phyloP scores from a whole-genome alignment of 2,797 vertebrate species.

The Scarus forsteni region DNA sequence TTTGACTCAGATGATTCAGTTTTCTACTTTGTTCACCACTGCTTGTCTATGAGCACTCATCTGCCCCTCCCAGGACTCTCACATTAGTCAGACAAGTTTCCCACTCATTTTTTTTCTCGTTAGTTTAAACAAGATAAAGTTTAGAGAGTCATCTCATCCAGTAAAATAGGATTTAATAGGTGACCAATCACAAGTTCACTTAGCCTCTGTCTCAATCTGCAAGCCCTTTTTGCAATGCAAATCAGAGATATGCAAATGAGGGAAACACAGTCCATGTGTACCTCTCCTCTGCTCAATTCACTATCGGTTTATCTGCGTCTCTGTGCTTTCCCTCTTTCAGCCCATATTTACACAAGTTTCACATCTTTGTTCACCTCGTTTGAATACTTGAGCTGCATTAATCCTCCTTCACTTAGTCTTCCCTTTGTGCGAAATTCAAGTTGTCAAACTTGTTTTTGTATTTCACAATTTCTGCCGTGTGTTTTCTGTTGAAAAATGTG shows the following conservation, averaged over 20 bases:
- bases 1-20: too few relatives aligned
- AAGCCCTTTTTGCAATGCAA: slow-evolving; percentile 73
- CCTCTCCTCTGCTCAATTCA: slow-evolving; percentile 14
- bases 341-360: slow-evolving; percentile 16
- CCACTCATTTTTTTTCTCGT: too few relatives aligned
- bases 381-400: slow-evolving; percentile 5
- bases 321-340: slow-evolving; percentile 24
- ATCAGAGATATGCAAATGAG: slow-evolving; percentile 71
- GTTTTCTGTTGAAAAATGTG: neutral
- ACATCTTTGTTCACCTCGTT: slow-evolving; percentile 3
- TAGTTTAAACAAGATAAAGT: slow-evolving; percentile 30
- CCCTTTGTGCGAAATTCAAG: neutral
- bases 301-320: slow-evolving; percentile 3
- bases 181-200: slow-evolving; percentile 48
- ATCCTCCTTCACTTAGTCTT: neutral
- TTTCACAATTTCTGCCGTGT: neutral
- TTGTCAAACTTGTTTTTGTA: neutral
- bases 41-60: too few relatives aligned
- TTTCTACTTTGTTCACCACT: too few relatives aligned
- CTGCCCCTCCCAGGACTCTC: too few relatives aligned
- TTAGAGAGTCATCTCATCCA: slow-evolving; percentile 18
- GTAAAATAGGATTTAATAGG: slow-evolving; percentile 34
- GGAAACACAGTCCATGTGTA: slow-evolving; percentile 20
- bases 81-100: too few relatives aligned
- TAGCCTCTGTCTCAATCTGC: slow-evolving; percentile 42